Percentiles rank a stretch among this genome's conserved stretches.
Conservation (phyloP, 2,888 invertebrate species). For the Zaprionus lineosus region DNA sequence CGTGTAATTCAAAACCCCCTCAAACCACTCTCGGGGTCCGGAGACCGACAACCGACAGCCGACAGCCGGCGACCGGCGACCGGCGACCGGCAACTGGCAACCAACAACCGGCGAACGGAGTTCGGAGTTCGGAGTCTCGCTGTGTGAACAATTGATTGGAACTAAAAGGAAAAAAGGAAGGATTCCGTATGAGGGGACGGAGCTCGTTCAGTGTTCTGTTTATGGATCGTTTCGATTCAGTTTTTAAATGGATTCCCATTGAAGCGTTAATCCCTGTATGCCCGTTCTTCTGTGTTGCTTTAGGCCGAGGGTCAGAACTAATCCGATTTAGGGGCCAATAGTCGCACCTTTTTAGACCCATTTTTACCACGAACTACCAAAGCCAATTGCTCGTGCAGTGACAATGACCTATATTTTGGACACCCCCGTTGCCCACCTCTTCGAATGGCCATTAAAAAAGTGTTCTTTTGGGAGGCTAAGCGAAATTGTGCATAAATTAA, state of each 20-base stretch:
- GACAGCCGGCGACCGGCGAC: conserved; percentile 1
- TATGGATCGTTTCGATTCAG: conserved; percentile 30
- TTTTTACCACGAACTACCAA: not conserved
- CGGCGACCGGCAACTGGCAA: conserved; percentile 19
- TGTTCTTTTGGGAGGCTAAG: conserved; percentile 17
- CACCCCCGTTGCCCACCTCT: not conserved
- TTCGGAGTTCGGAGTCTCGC: conserved; percentile 18
- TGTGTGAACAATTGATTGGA: conserved; percentile 72
- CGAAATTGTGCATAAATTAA: conserved; percentile 72
- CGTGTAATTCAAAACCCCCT: conserved; percentile 59
- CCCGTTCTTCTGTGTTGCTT: conserved; percentile 27
- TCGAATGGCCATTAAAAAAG: too few species aligned
- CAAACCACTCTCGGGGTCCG: conserved; percentile 15
- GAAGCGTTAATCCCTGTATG: conserved; percentile 77
- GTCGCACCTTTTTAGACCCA: conserved; percentile 1
- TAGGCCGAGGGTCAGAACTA: conserved; percentile 55
- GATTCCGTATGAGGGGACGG: conserved; percentile 38
- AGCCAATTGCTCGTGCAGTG: conserved; percentile 68
- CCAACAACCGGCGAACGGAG: conserved; percentile 3
- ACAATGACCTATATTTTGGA: conserved; percentile 66
- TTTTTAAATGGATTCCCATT: conserved; percentile 69
- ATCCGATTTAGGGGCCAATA: conserved; percentile 59
- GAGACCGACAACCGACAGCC: too few species aligned
- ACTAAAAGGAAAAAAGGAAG: conserved; percentile 46
- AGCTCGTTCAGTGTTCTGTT: conserved; percentile 24